phyloP scores from a whole-genome alignment of 2,113 vertebrate genomes.

The Menura novaehollandiae region DNA sequence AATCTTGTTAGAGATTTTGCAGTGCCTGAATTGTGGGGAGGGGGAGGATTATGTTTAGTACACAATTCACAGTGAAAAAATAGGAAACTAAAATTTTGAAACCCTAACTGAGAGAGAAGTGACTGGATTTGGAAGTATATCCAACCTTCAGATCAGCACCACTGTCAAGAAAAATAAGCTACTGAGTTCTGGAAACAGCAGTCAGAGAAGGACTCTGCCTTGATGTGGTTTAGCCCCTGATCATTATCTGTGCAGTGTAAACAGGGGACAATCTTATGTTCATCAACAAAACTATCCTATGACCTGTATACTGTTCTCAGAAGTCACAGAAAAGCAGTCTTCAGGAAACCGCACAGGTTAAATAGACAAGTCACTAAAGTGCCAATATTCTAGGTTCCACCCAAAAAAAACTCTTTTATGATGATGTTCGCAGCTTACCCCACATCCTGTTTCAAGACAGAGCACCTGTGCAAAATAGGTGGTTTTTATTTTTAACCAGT shows the following conservation, averaged over 20 bases:
- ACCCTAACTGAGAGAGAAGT: background rate
- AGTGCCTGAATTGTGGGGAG: background rate
- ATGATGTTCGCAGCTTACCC: background rate
- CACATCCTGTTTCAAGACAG: constrained; percentile 54
- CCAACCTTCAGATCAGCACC: background rate
- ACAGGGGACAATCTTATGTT: background rate
- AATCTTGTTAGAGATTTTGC: background rate
- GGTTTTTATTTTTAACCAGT: constrained; percentile 30
- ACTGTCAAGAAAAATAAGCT: background rate
- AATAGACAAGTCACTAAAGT: background rate
- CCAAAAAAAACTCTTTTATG: background rate
- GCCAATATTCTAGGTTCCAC: background rate
- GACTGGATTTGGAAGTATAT: background rate
- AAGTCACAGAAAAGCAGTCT: background rate
- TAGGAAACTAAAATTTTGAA: background rate
- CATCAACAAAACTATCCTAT: background rate
- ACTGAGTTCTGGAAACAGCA: background rate
- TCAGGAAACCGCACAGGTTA: constrained; percentile 55
- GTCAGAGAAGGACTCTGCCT: background rate
- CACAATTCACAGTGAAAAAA: background rate
- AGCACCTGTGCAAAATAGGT: background rate
- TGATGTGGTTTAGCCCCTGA: background rate
- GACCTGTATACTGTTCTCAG: background rate
- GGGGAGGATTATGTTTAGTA: background rate
- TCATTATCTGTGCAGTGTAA: background rate